Percentiles rank a stretch among this genome's conserved stretches.
These are phyloP conservation scores for Dendroctonus ponderosae DNA, from an alignment of 1,140 invertebrate genomes.

Conservation along the genomic window DNA sequence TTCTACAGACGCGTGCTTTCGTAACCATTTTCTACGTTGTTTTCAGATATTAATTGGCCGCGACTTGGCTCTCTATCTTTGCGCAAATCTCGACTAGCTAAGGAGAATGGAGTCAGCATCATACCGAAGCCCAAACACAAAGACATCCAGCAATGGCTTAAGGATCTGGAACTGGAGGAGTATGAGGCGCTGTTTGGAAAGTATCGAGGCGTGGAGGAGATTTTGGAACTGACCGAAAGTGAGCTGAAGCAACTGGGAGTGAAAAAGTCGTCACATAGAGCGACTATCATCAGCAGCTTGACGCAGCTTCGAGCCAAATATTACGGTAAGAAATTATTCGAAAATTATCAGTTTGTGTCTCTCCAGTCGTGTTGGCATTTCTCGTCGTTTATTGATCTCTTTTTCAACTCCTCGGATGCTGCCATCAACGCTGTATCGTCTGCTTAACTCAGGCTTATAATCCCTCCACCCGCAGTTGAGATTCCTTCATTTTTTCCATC, in stretches of 20 bases:
- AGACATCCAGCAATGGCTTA: constrained; percentile 51
- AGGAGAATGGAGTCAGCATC: constrained; percentile 28
- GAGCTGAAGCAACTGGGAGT: constrained; percentile 63
- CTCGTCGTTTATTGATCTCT: too few species aligned
- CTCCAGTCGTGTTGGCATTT: too few species aligned
- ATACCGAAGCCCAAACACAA: constrained; percentile 46
- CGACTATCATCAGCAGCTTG: constrained; percentile 64
- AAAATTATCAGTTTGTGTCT: too few species aligned
- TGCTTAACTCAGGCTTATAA: too few species aligned
- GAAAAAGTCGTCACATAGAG: constrained; percentile 61
- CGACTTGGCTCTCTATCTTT: constrained; percentile 45
- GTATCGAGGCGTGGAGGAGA: constrained; percentile 57
- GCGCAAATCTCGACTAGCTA: constrained; percentile 38
- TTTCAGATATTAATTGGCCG: constrained; percentile 43
- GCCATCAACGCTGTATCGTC: too few species aligned
- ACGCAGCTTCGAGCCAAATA: constrained; percentile 61
- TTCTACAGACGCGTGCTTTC: not conserved
- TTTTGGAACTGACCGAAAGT: constrained; percentile 59
- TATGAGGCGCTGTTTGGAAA: constrained; percentile 51
- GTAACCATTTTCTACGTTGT: constrained; percentile 15
- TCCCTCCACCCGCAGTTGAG: too few species aligned
- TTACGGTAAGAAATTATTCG: constrained; percentile 48
- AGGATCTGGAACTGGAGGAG: constrained; percentile 51
- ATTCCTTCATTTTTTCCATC: too few species aligned
- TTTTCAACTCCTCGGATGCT: too few species aligned